Percentiles rank a stretch among this genome's conserved stretches.
Conservation (phyloP, 2,888 invertebrate genomes). For the Xylota sylvarum region DNA sequence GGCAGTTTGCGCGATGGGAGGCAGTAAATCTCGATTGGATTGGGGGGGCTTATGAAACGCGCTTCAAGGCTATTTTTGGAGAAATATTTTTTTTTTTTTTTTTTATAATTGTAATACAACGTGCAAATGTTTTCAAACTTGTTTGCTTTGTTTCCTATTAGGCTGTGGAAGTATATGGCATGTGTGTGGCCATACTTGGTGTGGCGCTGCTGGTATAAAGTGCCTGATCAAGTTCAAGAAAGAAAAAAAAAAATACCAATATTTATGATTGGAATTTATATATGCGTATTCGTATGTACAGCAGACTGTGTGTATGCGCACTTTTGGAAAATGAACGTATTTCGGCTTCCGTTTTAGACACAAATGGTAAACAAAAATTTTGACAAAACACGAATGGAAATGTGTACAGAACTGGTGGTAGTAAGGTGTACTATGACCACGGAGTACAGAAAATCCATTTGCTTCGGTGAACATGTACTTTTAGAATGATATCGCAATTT, state of each 20-base stretch:
- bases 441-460: background rate
- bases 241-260: conserved; percentile 21
- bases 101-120: conserved; percentile 43
- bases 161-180: conserved; percentile 15
- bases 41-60: conserved; percentile 35
- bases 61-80: conserved; percentile 65
- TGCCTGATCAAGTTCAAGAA: conserved; percentile 61
- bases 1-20: background rate
- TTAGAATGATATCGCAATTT: background rate
- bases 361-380: conserved; percentile 6
- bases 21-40: conserved; percentile 41
- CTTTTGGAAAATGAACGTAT: conserved; percentile 12
- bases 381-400: background rate
- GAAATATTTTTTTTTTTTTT: conserved; percentile 29
- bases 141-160: conserved; percentile 69
- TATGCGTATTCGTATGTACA: too few species aligned
- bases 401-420: background rate
- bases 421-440: background rate
- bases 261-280: conserved; percentile 3
- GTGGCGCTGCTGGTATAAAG: conserved; percentile 33
- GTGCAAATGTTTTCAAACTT: conserved; percentile 66
- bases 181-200: conserved; percentile 20
- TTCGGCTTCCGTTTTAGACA: conserved; percentile 12
- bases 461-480: background rate
- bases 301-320: conserved; percentile 5